Evolutionary conservation across 2,797 vertebrate species (phyloP).

Genomic region (Pantherophis vulpinus): DNA sequence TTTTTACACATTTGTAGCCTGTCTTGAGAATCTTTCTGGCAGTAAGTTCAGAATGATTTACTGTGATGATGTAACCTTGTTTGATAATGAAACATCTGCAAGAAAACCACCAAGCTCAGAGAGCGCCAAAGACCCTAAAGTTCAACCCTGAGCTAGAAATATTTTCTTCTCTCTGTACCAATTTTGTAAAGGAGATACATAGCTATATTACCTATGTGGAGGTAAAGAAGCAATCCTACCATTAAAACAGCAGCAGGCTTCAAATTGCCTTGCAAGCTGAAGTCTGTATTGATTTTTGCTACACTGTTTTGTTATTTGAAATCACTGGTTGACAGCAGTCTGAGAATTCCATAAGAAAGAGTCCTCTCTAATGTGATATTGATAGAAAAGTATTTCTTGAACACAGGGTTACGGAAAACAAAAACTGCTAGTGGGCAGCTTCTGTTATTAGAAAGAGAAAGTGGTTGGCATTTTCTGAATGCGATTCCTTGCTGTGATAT

Average conservation of each 20-base stretch:
- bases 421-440: background rate
- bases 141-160: background rate
- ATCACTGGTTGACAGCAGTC: background rate
- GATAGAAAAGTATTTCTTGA: conserved; percentile 1
- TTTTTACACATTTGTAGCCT: conserved; percentile 28
- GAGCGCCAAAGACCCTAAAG: background rate
- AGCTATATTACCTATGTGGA: conserved; percentile 26
- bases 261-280: conserved; percentile 20
- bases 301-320: conserved; percentile 18
- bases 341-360: background rate
- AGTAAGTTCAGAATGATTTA: conserved; percentile 6
- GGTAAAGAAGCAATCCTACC: conserved; percentile 4
- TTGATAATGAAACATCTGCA: background rate
- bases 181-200: conserved; percentile 42
- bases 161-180: conserved; percentile 9
- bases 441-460: background rate
- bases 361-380: background rate
- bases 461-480: background rate
- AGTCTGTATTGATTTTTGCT: conserved; percentile 35
- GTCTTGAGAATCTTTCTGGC: conserved; percentile 19
- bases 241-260: conserved; percentile 18
- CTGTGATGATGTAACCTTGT: background rate
- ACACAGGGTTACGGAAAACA: background rate
- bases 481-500: background rate
- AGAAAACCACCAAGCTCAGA: background rate